phyloP scores from a whole-genome alignment of 1,140 invertebrate genomes.

The Drosophila seguyi region DNA sequence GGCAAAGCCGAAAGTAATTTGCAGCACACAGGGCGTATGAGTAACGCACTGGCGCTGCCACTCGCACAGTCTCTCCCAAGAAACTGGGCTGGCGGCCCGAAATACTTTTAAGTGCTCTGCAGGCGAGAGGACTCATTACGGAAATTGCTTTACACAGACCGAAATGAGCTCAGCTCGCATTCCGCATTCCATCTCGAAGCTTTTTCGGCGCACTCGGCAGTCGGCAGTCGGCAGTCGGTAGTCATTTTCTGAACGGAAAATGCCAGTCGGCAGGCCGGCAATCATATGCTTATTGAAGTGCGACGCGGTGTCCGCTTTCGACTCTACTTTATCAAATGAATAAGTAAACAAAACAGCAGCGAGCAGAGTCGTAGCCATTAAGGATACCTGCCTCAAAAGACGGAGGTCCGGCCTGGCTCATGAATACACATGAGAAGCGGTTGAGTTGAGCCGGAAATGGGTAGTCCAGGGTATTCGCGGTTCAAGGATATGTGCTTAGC shows the following conservation, averaged over 20 bases:
- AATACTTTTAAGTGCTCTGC: conserved; percentile 73
- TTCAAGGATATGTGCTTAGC: not conserved
- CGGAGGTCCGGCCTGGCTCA: conserved; percentile 8
- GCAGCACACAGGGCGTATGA: conserved; percentile 71
- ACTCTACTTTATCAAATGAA: conserved; percentile 42
- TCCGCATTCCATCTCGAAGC: conserved; percentile 32
- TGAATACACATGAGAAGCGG: conserved; percentile 11
- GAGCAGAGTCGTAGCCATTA: not conserved
- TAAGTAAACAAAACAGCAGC: conserved; percentile 26
- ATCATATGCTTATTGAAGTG: conserved; percentile 76
- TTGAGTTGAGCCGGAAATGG: conserved; percentile 1
- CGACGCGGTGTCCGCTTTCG: conserved; percentile 31
- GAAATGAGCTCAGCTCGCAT: conserved; percentile 46
- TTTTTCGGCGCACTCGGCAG: not conserved
- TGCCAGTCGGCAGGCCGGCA: conserved; percentile 24
- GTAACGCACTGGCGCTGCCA: conserved; percentile 47
- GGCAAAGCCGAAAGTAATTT: conserved; percentile 72
- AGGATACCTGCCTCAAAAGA: not conserved
- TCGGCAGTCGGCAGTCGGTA: too few relatives aligned
- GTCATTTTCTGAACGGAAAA: not conserved
- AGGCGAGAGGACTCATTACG: conserved; percentile 72
- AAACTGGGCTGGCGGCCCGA: conserved; percentile 34
- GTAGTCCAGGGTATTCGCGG: not conserved
- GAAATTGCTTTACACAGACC: conserved; percentile 75
- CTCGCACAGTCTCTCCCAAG: not conserved